These are phyloP conservation scores for Stegostoma tigrinum DNA, from an alignment of 2,113 vertebrate species.

Conservation along the genomic window DNA sequence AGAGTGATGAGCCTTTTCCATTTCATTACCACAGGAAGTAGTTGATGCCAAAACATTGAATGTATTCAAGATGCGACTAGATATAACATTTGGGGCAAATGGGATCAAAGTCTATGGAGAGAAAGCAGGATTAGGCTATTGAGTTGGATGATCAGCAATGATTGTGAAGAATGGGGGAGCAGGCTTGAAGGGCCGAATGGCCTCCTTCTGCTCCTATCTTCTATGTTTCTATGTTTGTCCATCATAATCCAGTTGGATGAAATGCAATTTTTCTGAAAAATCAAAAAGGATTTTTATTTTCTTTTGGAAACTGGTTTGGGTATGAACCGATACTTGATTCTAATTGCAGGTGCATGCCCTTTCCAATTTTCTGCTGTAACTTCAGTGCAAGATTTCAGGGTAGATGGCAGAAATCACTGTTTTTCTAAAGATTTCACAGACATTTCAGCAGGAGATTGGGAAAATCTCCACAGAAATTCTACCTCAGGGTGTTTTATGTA, in stretches of 20 bases:
- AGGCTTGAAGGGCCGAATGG: no score
- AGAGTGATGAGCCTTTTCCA: no score
- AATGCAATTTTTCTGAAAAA: constrained; percentile 18
- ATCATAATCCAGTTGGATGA: neutral
- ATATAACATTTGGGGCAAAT: no score
- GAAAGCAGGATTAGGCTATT: no score
- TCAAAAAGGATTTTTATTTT: neutral
- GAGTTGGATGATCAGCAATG: no score
- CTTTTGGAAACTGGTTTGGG: neutral
- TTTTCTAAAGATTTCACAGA: neutral
- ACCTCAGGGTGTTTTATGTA: neutral
- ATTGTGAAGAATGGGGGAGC: no score
- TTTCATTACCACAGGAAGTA: no score
- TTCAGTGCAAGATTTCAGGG: neutral
- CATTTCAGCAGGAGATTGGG: neutral
- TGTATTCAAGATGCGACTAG: no score
- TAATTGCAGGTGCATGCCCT: neutral
- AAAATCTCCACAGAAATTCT: neutral
- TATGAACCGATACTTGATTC: neutral
- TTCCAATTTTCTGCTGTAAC: neutral
- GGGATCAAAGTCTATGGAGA: no score
- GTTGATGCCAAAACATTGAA: no score
- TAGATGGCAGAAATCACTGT: neutral
- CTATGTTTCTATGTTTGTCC: neutral
- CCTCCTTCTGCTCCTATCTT: no score